Conservation (phyloP, 2,888 invertebrate genomes). For the Sarcophaga subvicina region DNA sequence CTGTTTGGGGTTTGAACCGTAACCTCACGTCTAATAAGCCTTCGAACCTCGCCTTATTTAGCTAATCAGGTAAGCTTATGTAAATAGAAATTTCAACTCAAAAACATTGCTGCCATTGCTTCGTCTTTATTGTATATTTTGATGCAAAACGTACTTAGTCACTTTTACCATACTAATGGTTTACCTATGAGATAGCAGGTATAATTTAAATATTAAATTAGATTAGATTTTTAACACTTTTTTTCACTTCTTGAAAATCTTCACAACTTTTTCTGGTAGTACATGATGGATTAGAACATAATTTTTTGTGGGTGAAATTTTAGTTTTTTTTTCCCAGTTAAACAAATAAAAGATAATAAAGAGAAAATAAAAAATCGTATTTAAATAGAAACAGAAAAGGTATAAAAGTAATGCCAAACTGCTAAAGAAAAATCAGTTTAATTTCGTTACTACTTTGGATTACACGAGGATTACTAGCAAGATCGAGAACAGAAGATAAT, state of each 20-base stretch:
- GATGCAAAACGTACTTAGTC: not conserved
- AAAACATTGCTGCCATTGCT: no score
- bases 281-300: slow-evolving; percentile 15
- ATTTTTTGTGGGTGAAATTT: slow-evolving; percentile 29
- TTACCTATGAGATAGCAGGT: not conserved
- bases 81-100: no score
- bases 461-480: not conserved
- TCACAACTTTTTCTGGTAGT: not conserved
- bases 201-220: slow-evolving; percentile 18
- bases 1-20: no score
- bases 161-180: not conserved
- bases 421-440: slow-evolving; percentile 18
- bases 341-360: slow-evolving; percentile 18
- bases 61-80: no score
- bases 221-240: slow-evolving; percentile 36
- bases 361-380: not conserved
- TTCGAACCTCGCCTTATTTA: no score
- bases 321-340: slow-evolving; percentile 9
- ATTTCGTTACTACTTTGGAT: slow-evolving; percentile 8
- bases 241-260: not conserved
- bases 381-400: slow-evolving; percentile 25
- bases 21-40: no score
- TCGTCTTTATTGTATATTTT: no score
- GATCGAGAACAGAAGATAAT: not conserved
- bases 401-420: slow-evolving; percentile 22